phyloP scores from a whole-genome alignment of 2,888 invertebrate species.

The Ischnus inquisitorius region DNA sequence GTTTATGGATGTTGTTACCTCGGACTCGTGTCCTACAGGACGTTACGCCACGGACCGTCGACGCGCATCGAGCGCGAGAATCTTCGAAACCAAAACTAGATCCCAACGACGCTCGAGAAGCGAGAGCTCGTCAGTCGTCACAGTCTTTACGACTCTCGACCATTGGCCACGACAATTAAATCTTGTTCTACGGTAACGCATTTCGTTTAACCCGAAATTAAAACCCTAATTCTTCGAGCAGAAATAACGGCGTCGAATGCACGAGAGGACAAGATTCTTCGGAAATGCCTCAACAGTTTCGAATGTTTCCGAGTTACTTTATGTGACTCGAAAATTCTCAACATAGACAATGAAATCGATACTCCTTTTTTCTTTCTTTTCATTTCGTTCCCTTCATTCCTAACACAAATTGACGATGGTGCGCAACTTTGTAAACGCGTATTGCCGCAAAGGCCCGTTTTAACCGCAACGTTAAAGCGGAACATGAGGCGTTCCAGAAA shows the following conservation, averaged over 20 bases:
- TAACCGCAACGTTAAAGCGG: slow-evolving; percentile 41
- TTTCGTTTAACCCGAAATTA: slow-evolving; percentile 57
- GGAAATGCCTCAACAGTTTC: background rate
- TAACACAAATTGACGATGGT: slow-evolving; percentile 15
- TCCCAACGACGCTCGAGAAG: slow-evolving; percentile 1
- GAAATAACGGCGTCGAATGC: background rate
- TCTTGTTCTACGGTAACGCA: slow-evolving; percentile 25
- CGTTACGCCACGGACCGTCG: slow-evolving; percentile 34
- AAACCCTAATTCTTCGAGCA: slow-evolving; percentile 37
- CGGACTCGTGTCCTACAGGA: slow-evolving; percentile 62
- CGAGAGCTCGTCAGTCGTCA: slow-evolving; percentile 33
- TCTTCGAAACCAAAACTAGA: background rate
- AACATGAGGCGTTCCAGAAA: slow-evolving; percentile 36
- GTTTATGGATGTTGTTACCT: slow-evolving; percentile 52
- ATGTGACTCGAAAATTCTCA: background rate
- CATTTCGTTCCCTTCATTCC: background rate
- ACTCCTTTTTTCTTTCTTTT: slow-evolving; percentile 3
- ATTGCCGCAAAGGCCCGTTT: slow-evolving; percentile 61
- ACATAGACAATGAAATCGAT: slow-evolving; percentile 40
- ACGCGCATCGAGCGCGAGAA: slow-evolving; percentile 4
- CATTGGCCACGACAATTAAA: slow-evolving; percentile 56
- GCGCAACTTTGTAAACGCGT: slow-evolving; percentile 33
- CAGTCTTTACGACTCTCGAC: slow-evolving; percentile 63
- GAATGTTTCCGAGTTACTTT: background rate
- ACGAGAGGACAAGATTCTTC: background rate